Base-by-base conservation (phyloP, 2,888 invertebrate genomes). In the Phortica magna region DNA sequence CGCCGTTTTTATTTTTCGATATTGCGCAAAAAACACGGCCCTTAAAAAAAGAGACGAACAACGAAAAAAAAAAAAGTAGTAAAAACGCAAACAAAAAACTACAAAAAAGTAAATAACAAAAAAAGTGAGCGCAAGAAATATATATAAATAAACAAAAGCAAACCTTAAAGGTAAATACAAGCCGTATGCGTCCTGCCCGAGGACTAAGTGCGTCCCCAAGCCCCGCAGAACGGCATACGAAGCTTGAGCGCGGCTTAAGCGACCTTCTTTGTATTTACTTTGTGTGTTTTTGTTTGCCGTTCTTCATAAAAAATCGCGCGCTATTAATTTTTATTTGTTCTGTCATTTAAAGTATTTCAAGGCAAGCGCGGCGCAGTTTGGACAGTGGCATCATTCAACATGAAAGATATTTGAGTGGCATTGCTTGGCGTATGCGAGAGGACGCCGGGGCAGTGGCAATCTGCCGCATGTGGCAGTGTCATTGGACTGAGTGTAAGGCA, bases 271-370 rank as follows among this genome's bases (percentile, higher is more conserved):
- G 31, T 64, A 64, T n/a, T 59, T 17, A 3, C n/a, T 19, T 7
- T 59, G 7, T 59, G 39, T 41, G n/a, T 39, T 1, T 48, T 48
- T 9, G 10, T 12, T 75, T 70, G 75, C 75, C 83, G 77, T 72
- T 71, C 75, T 48, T 48, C 48, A 12, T 48, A 48, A 48, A 48
- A 71, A 71, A 71, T 71, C 53, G 70, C 70, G 70, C 70, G 85
- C 88, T 86, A 86, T 85, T 84, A 88, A 88, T 81, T 85, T 85
- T 80, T 86, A 86, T 85, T 88, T 85, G 82, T 82, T 79, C 81
- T 86, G 86, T 88, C 86, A 84, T 86, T 86, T 84, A 76, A 83
- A 82, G 84, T 83, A 86, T 86, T 83, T 82, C 81, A 70, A 76
- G 74, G 75, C 61, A 75, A 19, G 10, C 19, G 19, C 7, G 7